phyloP scores from a whole-genome alignment of 2,888 invertebrate species.

The Epiblema foenella region DNA sequence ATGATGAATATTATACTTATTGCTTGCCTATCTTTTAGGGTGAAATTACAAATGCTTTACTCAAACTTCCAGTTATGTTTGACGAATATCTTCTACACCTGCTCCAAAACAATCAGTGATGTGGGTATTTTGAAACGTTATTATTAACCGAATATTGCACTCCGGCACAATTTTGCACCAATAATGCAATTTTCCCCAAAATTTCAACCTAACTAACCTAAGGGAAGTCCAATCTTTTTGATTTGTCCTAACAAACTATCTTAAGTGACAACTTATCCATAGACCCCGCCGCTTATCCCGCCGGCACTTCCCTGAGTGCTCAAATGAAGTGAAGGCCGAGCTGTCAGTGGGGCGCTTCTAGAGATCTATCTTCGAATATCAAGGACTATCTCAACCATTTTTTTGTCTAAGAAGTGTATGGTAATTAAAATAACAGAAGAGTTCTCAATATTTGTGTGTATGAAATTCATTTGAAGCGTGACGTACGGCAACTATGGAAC shows the following conservation, averaged over 20 bases:
- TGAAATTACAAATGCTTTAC: too few species aligned
- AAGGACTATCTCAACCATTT: not conserved
- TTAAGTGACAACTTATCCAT: constrained; percentile 20
- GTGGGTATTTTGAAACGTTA: not conserved
- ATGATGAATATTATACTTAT: too few species aligned
- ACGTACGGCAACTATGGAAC: too few species aligned
- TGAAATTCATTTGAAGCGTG: too few species aligned
- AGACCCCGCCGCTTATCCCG: too few species aligned
- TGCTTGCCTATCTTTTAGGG: too few species aligned
- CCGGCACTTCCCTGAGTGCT: constrained; percentile 23
- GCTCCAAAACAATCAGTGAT: not conserved
- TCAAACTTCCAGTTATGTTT: not conserved
- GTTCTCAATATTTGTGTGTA: too few species aligned
- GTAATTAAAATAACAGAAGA: too few species aligned
- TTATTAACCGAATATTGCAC: too few species aligned
- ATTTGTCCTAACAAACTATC: constrained; percentile 14
- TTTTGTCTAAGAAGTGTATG: too few species aligned
- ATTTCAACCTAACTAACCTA: too few species aligned
- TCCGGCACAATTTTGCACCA: not conserved
- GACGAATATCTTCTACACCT: not conserved
- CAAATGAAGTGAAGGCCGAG: constrained; percentile 17
- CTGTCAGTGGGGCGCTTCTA: not conserved
- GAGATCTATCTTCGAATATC: constrained; percentile 18
- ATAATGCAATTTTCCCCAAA: not conserved
- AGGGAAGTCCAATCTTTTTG: constrained; percentile 10